Conservation (phyloP, 2,113 vertebrate genomes). For the Cephalopterus ornatus region DNA sequence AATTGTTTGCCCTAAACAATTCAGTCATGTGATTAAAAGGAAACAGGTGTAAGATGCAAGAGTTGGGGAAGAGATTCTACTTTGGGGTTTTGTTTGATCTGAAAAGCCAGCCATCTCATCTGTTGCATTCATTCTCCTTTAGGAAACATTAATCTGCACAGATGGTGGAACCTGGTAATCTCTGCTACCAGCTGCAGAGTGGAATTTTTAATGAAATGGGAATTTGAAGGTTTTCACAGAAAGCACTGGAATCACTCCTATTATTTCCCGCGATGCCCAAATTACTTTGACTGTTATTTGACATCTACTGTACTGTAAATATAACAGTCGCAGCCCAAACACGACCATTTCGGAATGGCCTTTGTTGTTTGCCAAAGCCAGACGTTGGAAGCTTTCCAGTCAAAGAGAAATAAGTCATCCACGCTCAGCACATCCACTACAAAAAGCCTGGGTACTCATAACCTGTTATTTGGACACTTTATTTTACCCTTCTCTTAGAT, state of each 20-base stretch:
- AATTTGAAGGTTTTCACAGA: conserved; percentile 79
- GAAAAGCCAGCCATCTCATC: conserved; percentile 73
- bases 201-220: conserved; percentile 83
- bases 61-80: conserved; percentile 50
- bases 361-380: background rate
- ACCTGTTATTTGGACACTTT: background rate
- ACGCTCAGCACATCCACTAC: background rate
- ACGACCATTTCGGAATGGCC: background rate
- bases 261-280: conserved; percentile 64
- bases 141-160: conserved; percentile 82
- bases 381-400: background rate
- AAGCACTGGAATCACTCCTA: conserved; percentile 68
- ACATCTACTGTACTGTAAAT: conserved; percentile 46
- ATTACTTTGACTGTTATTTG: conserved; percentile 61
- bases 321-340: background rate
- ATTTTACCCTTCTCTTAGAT: background rate
- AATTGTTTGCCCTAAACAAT: conserved; percentile 50
- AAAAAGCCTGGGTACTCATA: background rate
- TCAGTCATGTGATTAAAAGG: conserved; percentile 49
- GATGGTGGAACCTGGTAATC: conserved; percentile 81
- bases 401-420: background rate
- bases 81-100: conserved; percentile 60
- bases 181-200: conserved; percentile 78
- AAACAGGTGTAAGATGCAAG: conserved; percentile 67
- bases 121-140: conserved; percentile 61